Evolutionary conservation across 2,888 invertebrate species (phyloP), one percentile per base, ranked within the genome.

Genomic region (Phorcus lineatus): DNA sequence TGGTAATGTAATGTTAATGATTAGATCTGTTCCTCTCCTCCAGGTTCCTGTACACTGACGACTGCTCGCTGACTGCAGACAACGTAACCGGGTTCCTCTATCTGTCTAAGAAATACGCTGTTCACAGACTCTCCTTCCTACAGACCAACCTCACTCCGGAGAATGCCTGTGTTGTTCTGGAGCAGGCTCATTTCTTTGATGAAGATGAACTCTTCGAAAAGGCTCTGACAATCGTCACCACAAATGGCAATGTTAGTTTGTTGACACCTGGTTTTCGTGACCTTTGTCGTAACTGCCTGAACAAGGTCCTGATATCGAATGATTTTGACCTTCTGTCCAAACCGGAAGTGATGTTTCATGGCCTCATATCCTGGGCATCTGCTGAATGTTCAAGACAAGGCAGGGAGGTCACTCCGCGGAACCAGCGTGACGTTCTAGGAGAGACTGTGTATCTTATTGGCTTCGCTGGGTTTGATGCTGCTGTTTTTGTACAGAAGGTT

Each of bases 101-200:
- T 16, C 52, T 62, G 16, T 47, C 80, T 2, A 80, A 66, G 53
- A 80, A 80, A 53, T 80, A 80, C 52, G 47, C 52, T 31, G 31
- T 67, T n/a, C 62, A 7, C n/a, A 57, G 62, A n/a, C 24, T 19
- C 17, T 28, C 62, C 17, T 80, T 66, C 67, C 31, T 75, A 13
- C 7, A 47, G 31, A 19, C 55, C 22, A 17, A 75, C 13, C n/a
- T 80, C n/a, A 52, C 66, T n/a, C n/a, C 75, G 24, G 75, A 66
- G 1, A 80, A 47, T 11, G 80, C 66, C 11, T 80, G 80, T 75
- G n/a, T 54, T 31, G 67, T 80, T 17, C 40, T 80, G 16, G 31
- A 52, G n/a, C 80, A 80, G 36, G 76, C 75, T 13, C n/a, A 66
- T 13, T 6, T 62, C 36, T 66, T 80, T 24, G 66, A 66, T 31